phyloP scores from a whole-genome alignment of 2,797 vertebrate species.

The Lacerta bilineata region DNA sequence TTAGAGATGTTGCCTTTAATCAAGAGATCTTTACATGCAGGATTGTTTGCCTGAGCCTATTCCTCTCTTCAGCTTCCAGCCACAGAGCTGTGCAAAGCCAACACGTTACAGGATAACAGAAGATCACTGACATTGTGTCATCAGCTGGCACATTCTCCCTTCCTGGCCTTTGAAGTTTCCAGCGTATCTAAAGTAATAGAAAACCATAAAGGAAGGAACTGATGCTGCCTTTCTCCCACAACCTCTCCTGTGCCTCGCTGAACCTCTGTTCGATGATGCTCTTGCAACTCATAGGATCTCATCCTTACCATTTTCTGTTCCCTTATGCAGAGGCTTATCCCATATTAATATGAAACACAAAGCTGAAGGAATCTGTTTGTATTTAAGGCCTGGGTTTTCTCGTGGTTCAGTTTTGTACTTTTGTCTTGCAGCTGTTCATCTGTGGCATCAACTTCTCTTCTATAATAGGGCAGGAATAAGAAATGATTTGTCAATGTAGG shows the following conservation, averaged over 20 bases:
- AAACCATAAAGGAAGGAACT: slow-evolving; percentile 54
- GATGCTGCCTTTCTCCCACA: not conserved
- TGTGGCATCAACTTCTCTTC: slow-evolving; percentile 12
- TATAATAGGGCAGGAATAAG: not conserved
- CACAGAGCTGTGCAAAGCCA: not conserved
- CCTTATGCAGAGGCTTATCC: not conserved
- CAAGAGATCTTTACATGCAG: not conserved
- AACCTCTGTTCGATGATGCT: slow-evolving; percentile 38
- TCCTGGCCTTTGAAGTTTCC: not conserved
- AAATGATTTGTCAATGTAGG: not conserved
- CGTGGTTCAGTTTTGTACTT: slow-evolving; percentile 61
- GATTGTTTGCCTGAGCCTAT: not conserved
- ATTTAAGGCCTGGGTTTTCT: slow-evolving; percentile 59
- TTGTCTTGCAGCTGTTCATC: slow-evolving; percentile 32
- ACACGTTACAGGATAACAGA: not conserved
- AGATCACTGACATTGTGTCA: not conserved
- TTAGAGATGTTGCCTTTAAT: not conserved
- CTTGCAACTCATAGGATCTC: slow-evolving; percentile 8
- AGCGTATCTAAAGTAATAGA: slow-evolving; percentile 39
- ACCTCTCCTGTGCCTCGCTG: slow-evolving; percentile 42
- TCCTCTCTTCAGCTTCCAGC: not conserved
- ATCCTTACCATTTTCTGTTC: not conserved
- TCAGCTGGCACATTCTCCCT: not conserved
- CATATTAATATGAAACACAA: slow-evolving; percentile 35
- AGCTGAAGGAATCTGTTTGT: slow-evolving; percentile 38